Base-by-base conservation (phyloP, 2,888 invertebrate species). In the Gymnosoma rotundatum region DNA sequence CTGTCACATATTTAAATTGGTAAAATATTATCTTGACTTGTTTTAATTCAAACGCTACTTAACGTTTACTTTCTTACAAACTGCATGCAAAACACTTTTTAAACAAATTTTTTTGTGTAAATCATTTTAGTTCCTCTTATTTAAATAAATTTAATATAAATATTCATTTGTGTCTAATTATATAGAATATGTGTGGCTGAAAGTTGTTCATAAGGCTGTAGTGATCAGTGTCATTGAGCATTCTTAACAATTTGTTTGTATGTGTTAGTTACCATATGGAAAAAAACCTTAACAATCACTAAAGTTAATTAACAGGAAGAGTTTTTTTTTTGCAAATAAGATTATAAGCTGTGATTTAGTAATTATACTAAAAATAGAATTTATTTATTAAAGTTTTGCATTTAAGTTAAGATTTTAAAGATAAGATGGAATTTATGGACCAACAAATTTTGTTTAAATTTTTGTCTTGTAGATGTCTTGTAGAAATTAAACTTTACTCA, bases 61-160 rank as follows among this genome's bases (percentile, higher is more conserved):
- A 52, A 61, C n/a, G 45, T 73, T 72, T 38, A 48, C 67, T 67
- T 32, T 20, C 20, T 58, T 20, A 18, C 20, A 38, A 74, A 8
- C 14, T 60, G 50, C 56, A 72, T 79, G 66, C 70, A 83, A 79
- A 83, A 79, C 42, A 72, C 72, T 76, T 76, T 83, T 67, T 67
- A 83, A 82, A 56, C n/a, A 20, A 54, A 2, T 56, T 78, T 42
- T 78, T 78, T 61, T 73, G 12, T 70, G 76, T 83, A 66, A 72
- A 79, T 66, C 70, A 67, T 80, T 80, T 83, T 76, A 80, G 75
- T 83, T 83, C 79, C 72, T 83, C 74, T 80, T 79, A 79, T 80
- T 80, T 83, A 72, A 83, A 66, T 67, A 72, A 72, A 78, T 63
- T 36, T 45, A 69, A 63, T 66, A 12, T 18, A 36, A 25, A 42